phyloP scores from a whole-genome alignment of 1,140 invertebrate species.

The Chrysomallon squamiferum region DNA sequence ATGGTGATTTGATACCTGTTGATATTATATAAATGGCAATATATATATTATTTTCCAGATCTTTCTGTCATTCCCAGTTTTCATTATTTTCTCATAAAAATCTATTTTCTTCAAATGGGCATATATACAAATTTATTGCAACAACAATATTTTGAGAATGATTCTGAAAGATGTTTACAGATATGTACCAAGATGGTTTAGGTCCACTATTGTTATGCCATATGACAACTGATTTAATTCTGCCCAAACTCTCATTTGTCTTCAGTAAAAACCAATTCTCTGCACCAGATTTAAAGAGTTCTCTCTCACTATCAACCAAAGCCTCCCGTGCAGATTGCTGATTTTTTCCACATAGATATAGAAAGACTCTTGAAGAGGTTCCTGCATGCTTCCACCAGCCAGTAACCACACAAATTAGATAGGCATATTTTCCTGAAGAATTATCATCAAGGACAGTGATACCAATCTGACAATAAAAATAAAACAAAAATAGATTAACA shows the following conservation, averaged over 20 bases:
- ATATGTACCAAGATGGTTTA: slow-evolving; percentile 40
- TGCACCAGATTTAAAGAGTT: slow-evolving; percentile 31
- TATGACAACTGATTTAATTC: slow-evolving; percentile 28
- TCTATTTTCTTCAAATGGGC: too few relatives aligned
- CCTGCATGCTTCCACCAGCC: slow-evolving; percentile 37
- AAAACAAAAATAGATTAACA: too few relatives aligned
- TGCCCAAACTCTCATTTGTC: slow-evolving; percentile 31
- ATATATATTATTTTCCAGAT: too few relatives aligned
- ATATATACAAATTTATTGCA: too few relatives aligned
- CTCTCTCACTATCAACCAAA: slow-evolving; percentile 17
- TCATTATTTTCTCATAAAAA: too few relatives aligned
- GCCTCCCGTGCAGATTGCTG: slow-evolving; percentile 10
- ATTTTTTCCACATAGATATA: slow-evolving; percentile 18
- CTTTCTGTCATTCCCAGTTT: too few relatives aligned
- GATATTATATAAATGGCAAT: too few relatives aligned
- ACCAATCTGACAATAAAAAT: slow-evolving; percentile 18
- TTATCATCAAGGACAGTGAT: slow-evolving; percentile 25
- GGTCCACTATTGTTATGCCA: slow-evolving; percentile 52
- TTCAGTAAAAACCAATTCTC: slow-evolving; percentile 47
- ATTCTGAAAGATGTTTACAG: too few relatives aligned
- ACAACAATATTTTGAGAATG: too few relatives aligned
- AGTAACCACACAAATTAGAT: slow-evolving; percentile 34
- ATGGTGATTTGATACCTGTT: too few relatives aligned
- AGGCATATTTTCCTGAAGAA: slow-evolving; percentile 18
- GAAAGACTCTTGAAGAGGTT: slow-evolving; percentile 38